Conservation (phyloP, 2,113 vertebrate genomes). For the Syngnathus floridae region DNA sequence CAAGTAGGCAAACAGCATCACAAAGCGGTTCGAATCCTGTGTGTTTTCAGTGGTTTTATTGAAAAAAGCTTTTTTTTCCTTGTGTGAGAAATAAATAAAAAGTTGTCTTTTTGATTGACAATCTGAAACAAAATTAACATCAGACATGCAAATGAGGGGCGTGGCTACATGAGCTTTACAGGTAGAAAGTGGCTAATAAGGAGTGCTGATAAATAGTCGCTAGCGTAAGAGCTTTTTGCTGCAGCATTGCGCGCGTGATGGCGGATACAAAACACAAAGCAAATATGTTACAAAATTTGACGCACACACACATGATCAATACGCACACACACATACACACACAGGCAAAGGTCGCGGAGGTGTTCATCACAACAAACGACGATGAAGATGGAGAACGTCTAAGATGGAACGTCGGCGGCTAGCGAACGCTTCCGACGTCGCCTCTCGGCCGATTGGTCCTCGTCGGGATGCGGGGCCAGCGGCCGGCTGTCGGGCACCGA, state of each 20-base stretch:
- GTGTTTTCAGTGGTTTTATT: slow-evolving; percentile 99
- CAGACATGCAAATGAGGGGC: slow-evolving; percentile 85
- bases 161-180: background rate
- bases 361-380: slow-evolving; percentile 4
- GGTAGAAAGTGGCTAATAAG: slow-evolving; percentile 3
- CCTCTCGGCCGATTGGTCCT: slow-evolving; percentile 72
- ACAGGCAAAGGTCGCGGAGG: background rate
- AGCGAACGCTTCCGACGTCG: slow-evolving; percentile 80
- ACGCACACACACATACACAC: slow-evolving; percentile 39
- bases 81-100: slow-evolving; percentile 99
- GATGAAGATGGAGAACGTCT: slow-evolving; percentile 9
- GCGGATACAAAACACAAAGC: slow-evolving; percentile 39
- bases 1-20: no score
- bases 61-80: slow-evolving; percentile 96
- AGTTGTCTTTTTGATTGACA: slow-evolving; percentile 54
- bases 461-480: slow-evolving; percentile 76
- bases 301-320: slow-evolving; percentile 25
- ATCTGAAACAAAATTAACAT: slow-evolving; percentile 86
- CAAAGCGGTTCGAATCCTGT: background rate
- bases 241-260: background rate
- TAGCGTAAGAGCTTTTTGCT: slow-evolving; percentile 78
- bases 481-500: slow-evolving; percentile 75
- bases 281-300: slow-evolving; percentile 66
- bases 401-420: slow-evolving; percentile 62
- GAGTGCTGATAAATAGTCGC: slow-evolving; percentile 77